These are phyloP conservation scores for Caenorhabditis sp. DNA, from an alignment of 2,888 invertebrate species.

Conservation along the genomic window DNA sequence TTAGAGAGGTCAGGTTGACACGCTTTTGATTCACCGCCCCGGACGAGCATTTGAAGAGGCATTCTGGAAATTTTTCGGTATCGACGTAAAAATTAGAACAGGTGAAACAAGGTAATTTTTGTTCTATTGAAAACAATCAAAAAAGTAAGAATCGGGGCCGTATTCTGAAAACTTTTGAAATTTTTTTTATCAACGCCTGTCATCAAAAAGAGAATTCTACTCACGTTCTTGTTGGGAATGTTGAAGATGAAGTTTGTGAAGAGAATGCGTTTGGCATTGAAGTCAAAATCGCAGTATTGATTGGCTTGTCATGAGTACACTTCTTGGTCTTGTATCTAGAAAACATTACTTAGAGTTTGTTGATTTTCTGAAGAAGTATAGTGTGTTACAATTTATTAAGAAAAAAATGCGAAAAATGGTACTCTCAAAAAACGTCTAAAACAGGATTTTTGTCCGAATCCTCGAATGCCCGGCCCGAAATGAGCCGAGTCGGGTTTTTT, in stretches of 20 bases:
- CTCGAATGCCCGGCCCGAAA: too few relatives aligned
- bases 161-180: too few relatives aligned
- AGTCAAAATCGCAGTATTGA: conserved; percentile 16
- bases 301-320: conserved; percentile 55
- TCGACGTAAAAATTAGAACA: too few relatives aligned
- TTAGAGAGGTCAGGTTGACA: conserved; percentile 21
- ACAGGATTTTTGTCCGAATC: too few relatives aligned
- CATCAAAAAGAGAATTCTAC: too few relatives aligned
- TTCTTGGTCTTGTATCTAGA: conserved; percentile 69
- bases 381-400: background rate
- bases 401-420: too few relatives aligned
- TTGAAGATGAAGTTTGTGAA: conserved; percentile 12
- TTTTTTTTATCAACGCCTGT: too few relatives aligned
- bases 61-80: conserved; percentile 21
- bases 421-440: too few relatives aligned
- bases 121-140: background rate
- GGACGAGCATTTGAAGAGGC: conserved; percentile 48
- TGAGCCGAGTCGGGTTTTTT: too few relatives aligned
- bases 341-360: conserved; percentile 1
- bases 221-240: conserved; percentile 35
- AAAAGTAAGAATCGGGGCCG: too few relatives aligned
- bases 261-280: conserved; percentile 34
- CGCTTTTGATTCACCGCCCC: conserved; percentile 14
- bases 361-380: background rate
- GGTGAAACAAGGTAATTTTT: too few relatives aligned